Base-by-base conservation (phyloP, 2,797 vertebrate species). In the Megaceryle alcyon region DNA sequence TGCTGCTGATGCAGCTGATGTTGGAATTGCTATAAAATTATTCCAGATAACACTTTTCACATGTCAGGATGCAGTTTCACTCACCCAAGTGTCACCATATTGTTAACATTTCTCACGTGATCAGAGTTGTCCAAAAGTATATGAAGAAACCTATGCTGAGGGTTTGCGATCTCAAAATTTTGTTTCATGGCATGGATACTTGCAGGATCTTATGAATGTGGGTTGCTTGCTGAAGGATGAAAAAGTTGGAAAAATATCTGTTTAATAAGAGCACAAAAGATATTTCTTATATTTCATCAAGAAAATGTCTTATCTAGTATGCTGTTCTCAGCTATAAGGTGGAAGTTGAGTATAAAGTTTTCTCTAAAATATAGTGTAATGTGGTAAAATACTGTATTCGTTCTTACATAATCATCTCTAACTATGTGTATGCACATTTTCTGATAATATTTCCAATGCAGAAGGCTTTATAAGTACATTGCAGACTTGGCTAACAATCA, bases 61-160 rank as follows among this genome's bases (percentile, higher is more conserved):
- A 10, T 29, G 23, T 17, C 21, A 66, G 19, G 28, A n/a, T 66
- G 53, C n/a, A 53, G 21, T 29, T 31, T 39, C 33, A 39, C 37
- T 86, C 13, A 28, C 7, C 12, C 13, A 81, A 14, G 15, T 37
- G 25, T 17, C 0, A 0, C 11, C 10, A n/a, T 14, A 7, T 20
- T 68, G 10, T 61, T 90, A 61, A 91, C 80, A 57, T 23, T 51
- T n/a, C 19, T 59, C 28, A 57, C 9, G 14, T 25, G 31, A 35
- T 46, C 57, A 61, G 33, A 61, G 19, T 15, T 83, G 41, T 71
- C 37, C 60, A 86, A 79, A 78, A 3, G 0, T 21, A 28, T 23
- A 26, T 29, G n/a, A 66, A 59, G 33, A 73, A 66, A 60, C 4
- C 4, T 5, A 12, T 56, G 48, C 4, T 64, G 35, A 73, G 8